Percentiles rank a stretch among this genome's conserved stretches.
These are phyloP conservation scores for Orgyia antiqua DNA, from an alignment of 2,888 invertebrate species.

Conservation along the genomic window DNA sequence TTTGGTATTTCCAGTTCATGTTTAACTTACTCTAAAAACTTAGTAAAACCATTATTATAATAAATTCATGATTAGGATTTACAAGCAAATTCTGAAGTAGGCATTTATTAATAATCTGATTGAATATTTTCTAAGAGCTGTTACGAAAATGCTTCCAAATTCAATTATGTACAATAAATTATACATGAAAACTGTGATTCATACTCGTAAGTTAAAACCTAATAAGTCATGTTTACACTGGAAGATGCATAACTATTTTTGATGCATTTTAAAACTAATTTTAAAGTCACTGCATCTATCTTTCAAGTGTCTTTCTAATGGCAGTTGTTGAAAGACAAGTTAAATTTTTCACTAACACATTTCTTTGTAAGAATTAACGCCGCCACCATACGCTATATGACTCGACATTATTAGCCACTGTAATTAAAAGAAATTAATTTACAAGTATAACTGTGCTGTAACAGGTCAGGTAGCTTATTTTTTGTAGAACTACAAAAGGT, in stretches of 20 bases:
- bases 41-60: no score
- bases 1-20: no score
- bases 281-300: conserved; percentile 46
- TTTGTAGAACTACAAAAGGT: conserved; percentile 39
- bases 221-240: conserved; percentile 9
- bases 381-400: conserved; percentile 57
- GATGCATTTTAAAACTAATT: conserved; percentile 17
- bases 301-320: conserved; percentile 70
- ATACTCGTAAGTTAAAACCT: no score
- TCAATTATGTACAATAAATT: no score
- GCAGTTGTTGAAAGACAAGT: conserved; percentile 58
- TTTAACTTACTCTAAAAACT: no score
- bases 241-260: conserved; percentile 10
- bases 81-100: no score
- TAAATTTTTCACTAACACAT: conserved; percentile 39
- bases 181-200: no score
- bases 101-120: no score
- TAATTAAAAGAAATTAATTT: conserved; percentile 70
- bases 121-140: no score
- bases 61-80: no score
- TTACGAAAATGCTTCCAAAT: no score
- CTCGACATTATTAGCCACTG: conserved; percentile 56
- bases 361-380: conserved; percentile 48
- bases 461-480: conserved; percentile 52
- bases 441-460: conserved; percentile 46